A percentile compares a stretch with the other conserved stretches of the same genome.
Evolutionary conservation across 2,888 invertebrate genomes (phyloP).

Genomic region (Teleiodes luculella): DNA sequence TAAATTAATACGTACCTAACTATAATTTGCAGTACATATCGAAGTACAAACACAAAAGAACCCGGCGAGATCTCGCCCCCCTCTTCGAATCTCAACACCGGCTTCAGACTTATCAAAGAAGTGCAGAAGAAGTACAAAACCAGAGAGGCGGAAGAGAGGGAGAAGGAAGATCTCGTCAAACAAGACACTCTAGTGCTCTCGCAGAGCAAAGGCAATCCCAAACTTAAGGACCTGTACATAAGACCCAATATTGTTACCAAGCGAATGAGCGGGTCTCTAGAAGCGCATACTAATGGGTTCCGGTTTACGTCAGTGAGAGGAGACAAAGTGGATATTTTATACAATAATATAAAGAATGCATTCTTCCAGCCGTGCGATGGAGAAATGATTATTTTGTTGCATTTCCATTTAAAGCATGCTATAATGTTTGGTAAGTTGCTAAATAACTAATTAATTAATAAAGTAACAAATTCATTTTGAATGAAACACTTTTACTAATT

Average conservation of each 20-base stretch:
- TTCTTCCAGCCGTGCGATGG: conserved; percentile 99
- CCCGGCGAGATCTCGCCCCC: conserved; percentile 97
- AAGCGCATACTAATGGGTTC: conserved; percentile 97
- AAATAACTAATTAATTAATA: no score
- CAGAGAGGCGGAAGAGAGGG: conserved; percentile 98
- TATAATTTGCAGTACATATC: conserved; percentile 86
- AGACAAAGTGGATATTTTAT: conserved; percentile 99
- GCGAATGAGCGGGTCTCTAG: conserved; percentile 94
- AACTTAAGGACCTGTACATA: conserved; percentile 97
- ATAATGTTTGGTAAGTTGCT: conserved; percentile 93
- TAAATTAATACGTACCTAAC: neutral
- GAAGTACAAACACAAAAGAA: conserved; percentile 98
- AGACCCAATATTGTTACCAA: conserved; percentile 99
- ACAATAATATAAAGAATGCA: conserved; percentile 99
- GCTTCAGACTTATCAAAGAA: conserved; percentile 98
- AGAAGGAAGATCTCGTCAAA: conserved; percentile 99
- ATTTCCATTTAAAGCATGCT: conserved; percentile 99
- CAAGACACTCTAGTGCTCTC: conserved; percentile 97
- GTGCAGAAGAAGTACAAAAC: conserved; percentile 99
- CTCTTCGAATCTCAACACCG: conserved; percentile 96
- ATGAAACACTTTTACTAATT: no score
- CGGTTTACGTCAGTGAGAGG: conserved; percentile 99
- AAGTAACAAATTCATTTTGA: no score
- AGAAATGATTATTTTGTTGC: conserved; percentile 99
- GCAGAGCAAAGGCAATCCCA: conserved; percentile 97